Evolutionary conservation across 2,113 vertebrate species (phyloP).

Genomic region (Romanogobio albipinnatus): DNA sequence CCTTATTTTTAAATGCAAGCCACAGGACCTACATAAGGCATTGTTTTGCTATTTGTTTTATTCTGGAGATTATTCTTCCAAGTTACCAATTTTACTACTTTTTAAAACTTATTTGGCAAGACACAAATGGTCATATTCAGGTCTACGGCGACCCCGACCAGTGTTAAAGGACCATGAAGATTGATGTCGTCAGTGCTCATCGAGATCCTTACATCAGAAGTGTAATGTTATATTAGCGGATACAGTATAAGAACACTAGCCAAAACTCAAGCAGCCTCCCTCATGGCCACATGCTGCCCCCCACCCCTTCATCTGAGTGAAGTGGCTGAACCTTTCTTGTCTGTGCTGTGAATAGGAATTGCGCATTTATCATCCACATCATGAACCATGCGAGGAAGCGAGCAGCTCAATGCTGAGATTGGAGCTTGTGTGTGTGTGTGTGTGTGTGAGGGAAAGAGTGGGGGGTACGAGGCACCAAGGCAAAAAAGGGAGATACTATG

Average conservation of each 20-base stretch:
- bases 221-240: background rate
- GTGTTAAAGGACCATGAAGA: background rate
- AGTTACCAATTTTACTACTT: no score
- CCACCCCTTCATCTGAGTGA: conserved; percentile 11
- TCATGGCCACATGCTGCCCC: background rate
- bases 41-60: no score
- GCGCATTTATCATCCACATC: conserved; percentile 62
- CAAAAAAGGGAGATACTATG: conserved; percentile 64
- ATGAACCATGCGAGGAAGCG: conserved; percentile 48
- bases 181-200: background rate
- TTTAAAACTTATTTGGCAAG: background rate
- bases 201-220: background rate
- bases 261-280: background rate
- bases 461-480: conserved; percentile 44
- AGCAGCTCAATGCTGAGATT: conserved; percentile 52
- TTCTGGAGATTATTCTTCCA: no score
- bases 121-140: background rate
- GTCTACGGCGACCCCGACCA: background rate
- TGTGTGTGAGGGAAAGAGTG: conserved; percentile 45
- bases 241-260: background rate
- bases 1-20: no score
- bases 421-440: conserved; percentile 39
- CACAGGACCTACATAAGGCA: no score
- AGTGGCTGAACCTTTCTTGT: conserved; percentile 48
- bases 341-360: conserved; percentile 58